Evolutionary conservation across 2,797 vertebrate genomes (phyloP).

Genomic region (Yasuhikotakia modesta): DNA sequence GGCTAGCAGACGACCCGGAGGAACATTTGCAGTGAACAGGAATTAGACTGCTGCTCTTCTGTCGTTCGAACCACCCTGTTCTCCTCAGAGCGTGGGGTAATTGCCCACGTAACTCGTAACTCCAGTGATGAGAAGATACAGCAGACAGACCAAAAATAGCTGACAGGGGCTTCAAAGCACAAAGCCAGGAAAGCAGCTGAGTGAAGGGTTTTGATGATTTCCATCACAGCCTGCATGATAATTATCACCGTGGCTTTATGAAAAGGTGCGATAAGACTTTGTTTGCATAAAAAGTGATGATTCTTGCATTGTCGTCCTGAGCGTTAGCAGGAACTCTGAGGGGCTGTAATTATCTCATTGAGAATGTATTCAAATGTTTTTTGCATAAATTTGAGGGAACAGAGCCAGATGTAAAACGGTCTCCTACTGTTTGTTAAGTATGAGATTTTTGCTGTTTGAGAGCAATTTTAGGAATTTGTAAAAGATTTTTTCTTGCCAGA

Average conservation of each 20-base stretch:
- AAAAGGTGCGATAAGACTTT: constrained; percentile 67
- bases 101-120: constrained; percentile 63
- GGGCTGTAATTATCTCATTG: not conserved
- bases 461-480: not conserved
- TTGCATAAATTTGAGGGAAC: not conserved
- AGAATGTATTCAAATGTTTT: constrained; percentile 6
- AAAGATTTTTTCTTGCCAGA: not conserved
- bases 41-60: constrained; percentile 19
- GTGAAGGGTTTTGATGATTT: constrained; percentile 72
- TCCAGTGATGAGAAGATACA: constrained; percentile 72
- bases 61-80: constrained; percentile 48
- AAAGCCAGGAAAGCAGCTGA: constrained; percentile 73
- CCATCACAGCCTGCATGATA: constrained; percentile 65
- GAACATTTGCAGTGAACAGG: not conserved
- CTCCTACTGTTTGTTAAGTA: not conserved
- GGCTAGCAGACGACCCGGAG: constrained; percentile 48
- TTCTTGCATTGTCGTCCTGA: constrained; percentile 38
- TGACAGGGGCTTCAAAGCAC: constrained; percentile 73
- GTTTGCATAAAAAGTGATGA: constrained; percentile 66
- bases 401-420: not conserved
- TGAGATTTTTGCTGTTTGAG: not conserved
- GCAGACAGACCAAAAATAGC: constrained; percentile 75
- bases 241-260: constrained; percentile 74
- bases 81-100: constrained; percentile 55
- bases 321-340: not conserved